Evolutionary conservation across 2,888 invertebrate genomes (phyloP).

Genomic region (Stenodera caucasica): DNA sequence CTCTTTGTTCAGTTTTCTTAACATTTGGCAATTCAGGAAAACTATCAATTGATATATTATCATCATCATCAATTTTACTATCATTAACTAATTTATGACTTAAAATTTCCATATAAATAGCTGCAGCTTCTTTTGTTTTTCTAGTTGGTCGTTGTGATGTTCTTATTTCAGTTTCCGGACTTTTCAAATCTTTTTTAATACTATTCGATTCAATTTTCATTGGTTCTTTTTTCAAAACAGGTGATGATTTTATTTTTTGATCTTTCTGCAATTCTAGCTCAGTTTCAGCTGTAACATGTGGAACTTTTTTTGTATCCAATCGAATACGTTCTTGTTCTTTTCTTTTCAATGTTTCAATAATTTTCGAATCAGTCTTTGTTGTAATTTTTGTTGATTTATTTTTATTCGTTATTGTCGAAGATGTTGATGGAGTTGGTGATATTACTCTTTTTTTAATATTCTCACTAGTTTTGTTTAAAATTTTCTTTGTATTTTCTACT

Average conservation of each 20-base stretch:
- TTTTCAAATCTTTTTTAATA: conserved; percentile 25
- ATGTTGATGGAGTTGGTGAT: neutral
- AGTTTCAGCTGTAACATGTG: conserved; percentile 12
- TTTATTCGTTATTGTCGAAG: neutral
- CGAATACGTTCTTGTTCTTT: conserved; percentile 9
- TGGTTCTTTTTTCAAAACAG: conserved; percentile 10
- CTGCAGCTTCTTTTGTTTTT: conserved; percentile 75
- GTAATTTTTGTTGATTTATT: conserved; percentile 6
- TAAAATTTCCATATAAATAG: conserved; percentile 73
- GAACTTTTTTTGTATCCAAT: conserved; percentile 1
- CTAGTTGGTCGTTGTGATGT: conserved; percentile 60
- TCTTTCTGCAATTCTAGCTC: conserved; percentile 11
- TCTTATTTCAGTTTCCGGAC: conserved; percentile 11
- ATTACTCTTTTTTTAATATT: conserved; percentile 6
- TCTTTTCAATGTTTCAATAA: conserved; percentile 3
- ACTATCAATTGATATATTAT: conserved; percentile 66
- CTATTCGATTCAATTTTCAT: conserved; percentile 20
- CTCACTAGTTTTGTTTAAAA: neutral
- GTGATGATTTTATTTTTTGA: conserved; percentile 6
- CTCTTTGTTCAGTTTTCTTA: conserved; percentile 63
- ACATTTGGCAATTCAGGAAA: conserved; percentile 70
- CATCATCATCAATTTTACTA: conserved; percentile 65
- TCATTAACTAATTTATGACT: conserved; percentile 69
- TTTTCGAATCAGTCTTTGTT: conserved; percentile 5
- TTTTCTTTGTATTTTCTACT: conserved; percentile 1